Evolutionary conservation across 2,888 invertebrate genomes (phyloP), one percentile per base, ranked within the genome.

Genomic region (Rhingia rostrata): DNA sequence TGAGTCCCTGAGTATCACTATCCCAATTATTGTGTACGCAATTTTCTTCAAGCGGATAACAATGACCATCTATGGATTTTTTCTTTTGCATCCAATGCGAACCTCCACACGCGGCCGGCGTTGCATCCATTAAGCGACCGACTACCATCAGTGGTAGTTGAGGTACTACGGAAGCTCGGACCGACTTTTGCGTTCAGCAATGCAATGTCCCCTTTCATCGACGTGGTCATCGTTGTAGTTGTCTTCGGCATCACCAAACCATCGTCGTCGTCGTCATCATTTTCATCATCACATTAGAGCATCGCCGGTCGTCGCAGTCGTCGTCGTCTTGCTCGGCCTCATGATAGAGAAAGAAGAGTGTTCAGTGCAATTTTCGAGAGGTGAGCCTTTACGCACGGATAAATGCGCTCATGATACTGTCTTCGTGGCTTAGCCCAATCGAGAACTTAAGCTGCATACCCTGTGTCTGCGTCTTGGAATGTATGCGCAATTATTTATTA

Each of bases 41-140:
- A 84, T 84, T 84, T 84, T 80, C 84, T 80, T 66, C 60, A 35
- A 84, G 80, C 66, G 84, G 82, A 86, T 86, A 86, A 86, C 86
- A 86, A 86, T 86, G 86, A 86, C 86, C 86, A 86, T 86, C 86
- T 86, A 85, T 70, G 86, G 86, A 81, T 77, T 77, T 81, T 81
- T 81, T 80, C 73, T 60, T 79, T 84, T 70, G 69, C 63, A 79
- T 67, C 77, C 45, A 45, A 78, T 51, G 22, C 45, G 64, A 60
- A 60, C 45, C 51, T 78, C 75, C 33, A 61, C 58, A 64, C 53
- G 45, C 54, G 58, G 60, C 49, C 54, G 58, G 60, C 49, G 80
- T 80, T 84, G 79, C 80, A 80, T 79, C 79, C 80, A 84, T 80
- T 84, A 80, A 70, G 64, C 61, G 73, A 12, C 14, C 53, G 60